Base-by-base conservation (phyloP, 2,113 vertebrate genomes). In the Aspiorhynchus laticeps region DNA sequence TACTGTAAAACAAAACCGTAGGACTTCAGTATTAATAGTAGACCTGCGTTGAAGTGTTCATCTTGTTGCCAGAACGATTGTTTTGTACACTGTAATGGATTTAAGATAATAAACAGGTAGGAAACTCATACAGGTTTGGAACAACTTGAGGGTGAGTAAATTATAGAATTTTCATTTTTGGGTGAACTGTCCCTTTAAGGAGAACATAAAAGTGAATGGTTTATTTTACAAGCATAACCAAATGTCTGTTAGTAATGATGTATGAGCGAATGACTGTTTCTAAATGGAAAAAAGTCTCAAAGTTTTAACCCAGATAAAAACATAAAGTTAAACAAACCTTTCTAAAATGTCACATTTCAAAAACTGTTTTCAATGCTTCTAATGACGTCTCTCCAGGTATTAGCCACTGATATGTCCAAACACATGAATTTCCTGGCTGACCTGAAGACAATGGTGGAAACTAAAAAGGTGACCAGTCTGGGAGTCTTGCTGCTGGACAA, bases 361-460 rank as follows among this genome's bases (percentile, higher is more conserved):
- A 63, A 5, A 26, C n/a, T 26, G 4, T 65, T 28, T 65, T 63
- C 26, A 5, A 28, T 53, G 14, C 26, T 51, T 53, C 15, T 78
- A 46, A 48, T 79, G 33, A 1, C 53, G 24, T 65, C 14, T 65
- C n/a, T 46, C 63, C 90, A 98, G 97, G 97, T 98, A 87, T 88
- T 98, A 90, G 97, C 97, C 76, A 98, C 97, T 0, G 97, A 98
- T 88, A 98, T 98, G 97, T 98, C 97, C 92, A 99, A 98, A 91
- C 97, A 99, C 93, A 98, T 99, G 97, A 97, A 96, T 89, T 94
- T 97, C 80, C 92, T 99, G 91, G 97, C 97, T 0, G 97, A 97
- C 88, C 94, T 98, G 91, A 98, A 98, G 91, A 98, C 97, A 11
- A 98, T 98, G 97, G 97, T 98, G 90, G 97, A 98, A 92, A 98